Evolutionary conservation across 2,888 invertebrate genomes (phyloP), one percentile per base, ranked within the genome.

Genomic region (Cetonia aurata): DNA sequence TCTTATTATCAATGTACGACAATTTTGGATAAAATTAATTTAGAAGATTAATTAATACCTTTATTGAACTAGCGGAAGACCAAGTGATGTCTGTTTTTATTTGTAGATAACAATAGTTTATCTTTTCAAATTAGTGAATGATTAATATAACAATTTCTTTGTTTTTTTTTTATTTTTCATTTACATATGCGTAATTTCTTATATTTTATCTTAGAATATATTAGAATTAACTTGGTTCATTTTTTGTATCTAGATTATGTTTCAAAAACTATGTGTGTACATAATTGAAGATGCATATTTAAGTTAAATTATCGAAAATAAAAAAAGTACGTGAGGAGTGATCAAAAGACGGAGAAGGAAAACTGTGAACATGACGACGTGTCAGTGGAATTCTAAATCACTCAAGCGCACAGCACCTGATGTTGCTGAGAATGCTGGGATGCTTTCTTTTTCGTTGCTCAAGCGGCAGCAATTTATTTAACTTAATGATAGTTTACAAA

Each of bases 401-500:
- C 12, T 41, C 62, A 65, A 52, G 37, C 37, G 50, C 50, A 41
- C 50, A 37, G 62, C 62, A 60, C 46, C 46, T 60, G 46, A 37
- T 37, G 3, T 1, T 37, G 37, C 37, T 37, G 37, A n/a, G 44
- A 33, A 48, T 41, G 10, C 15, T 65, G 50, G 33, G 50, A 52
- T 50, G 50, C 62, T 50, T 65, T 65, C 62, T 50, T 60, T 65
- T 62, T 65, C 50, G 33, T 65, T 65, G 62, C 62, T 37, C 62
- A 65, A 65, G 62, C 33, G 50, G 50, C 52, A 41, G 62, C 62
- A 65, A 65, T 65, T 65, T 65, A 65, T 65, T 50, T 48, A 33
- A 50, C 37, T 62, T 65, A 65, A 50, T 65, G 62, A 65, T 65
- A 50, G 62, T 50, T 65, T 65, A 65, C 62, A 52, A 65, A 65